A percentile compares a stretch with the other conserved stretches of the same genome.
Evolutionary conservation across 2,888 invertebrate genomes (phyloP).

Genomic region (Agrochola litura): DNA sequence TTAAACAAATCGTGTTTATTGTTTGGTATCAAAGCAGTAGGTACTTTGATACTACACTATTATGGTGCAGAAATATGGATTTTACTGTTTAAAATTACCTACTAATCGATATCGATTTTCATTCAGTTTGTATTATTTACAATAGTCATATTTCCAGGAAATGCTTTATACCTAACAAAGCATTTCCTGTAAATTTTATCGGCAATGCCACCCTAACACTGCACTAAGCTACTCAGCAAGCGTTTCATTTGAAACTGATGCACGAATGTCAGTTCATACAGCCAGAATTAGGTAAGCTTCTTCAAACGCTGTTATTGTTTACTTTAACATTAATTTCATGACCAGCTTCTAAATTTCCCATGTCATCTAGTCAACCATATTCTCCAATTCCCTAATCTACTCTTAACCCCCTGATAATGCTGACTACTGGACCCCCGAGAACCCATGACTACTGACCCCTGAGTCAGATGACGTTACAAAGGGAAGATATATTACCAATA

Average conservation of each 20-base stretch:
- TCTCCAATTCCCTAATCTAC: too few species aligned
- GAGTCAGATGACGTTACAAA: neutral
- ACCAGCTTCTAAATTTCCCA: neutral
- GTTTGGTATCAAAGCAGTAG: neutral
- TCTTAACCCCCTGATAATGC: neutral
- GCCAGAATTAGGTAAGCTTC: neutral
- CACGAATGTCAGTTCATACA: neutral
- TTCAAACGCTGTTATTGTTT: neutral
- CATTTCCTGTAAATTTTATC: slow-evolving; percentile 1
- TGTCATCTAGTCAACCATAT: neutral
- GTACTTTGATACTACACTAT: neutral
- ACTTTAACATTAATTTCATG: neutral
- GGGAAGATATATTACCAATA: slow-evolving; percentile 48
- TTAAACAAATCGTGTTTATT: neutral
- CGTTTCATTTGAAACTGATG: neutral
- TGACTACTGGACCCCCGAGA: slow-evolving; percentile 8
- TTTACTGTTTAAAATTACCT: slow-evolving; percentile 2
- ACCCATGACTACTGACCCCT: too few species aligned
- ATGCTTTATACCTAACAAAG: too few species aligned
- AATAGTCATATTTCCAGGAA: neutral
- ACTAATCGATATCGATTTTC: neutral
- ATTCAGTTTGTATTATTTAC: neutral
- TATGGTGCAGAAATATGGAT: neutral
- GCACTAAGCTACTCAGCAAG: neutral
- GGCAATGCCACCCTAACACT: neutral